Percentiles rank a stretch among this genome's conserved stretches.
These are phyloP conservation scores for Trachelus stipa DNA, from an alignment of 2,888 invertebrate species.

Conservation along the genomic window DNA sequence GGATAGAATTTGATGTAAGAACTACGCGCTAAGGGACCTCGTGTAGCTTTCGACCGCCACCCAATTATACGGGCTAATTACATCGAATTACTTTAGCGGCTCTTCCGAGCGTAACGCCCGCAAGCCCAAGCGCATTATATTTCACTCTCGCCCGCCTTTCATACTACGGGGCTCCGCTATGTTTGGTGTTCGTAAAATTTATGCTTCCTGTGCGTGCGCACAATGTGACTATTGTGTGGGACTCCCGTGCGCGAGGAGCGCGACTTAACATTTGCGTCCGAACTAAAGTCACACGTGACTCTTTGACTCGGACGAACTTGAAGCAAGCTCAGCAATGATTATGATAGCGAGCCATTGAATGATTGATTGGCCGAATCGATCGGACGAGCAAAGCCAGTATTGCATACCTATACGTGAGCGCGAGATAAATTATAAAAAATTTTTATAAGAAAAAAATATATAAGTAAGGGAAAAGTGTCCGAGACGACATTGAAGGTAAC, in stretches of 20 bases:
- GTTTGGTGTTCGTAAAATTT: constrained; percentile 62
- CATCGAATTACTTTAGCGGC: constrained; percentile 36
- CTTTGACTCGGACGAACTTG: no score
- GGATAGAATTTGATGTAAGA: no score
- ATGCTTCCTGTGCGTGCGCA: constrained; percentile 58
- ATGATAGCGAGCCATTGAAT: no score
- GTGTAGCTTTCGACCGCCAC: constrained; percentile 1
- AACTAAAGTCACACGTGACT: constrained; percentile 1
- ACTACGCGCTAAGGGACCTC: no score
- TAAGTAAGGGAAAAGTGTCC: no score
- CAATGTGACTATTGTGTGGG: constrained; percentile 36
- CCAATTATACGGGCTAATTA: constrained; percentile 45
- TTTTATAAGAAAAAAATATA: no score
- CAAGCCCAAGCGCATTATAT: constrained; percentile 11
- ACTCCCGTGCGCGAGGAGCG: constrained; percentile 17
- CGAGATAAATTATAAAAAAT: no score
- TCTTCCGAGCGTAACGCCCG: constrained; percentile 25
- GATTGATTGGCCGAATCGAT: no score
- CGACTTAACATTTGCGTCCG: neutral
- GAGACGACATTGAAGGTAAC: no score
- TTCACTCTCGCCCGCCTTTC: constrained; percentile 22
- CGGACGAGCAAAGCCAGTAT: no score
- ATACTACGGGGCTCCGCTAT: constrained; percentile 34
- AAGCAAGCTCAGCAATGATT: no score
- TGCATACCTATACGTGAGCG: no score